Evolutionary conservation across 2,797 vertebrate species (phyloP), one percentile per base, ranked within the genome.

Genomic region (Delichon dasypus): DNA sequence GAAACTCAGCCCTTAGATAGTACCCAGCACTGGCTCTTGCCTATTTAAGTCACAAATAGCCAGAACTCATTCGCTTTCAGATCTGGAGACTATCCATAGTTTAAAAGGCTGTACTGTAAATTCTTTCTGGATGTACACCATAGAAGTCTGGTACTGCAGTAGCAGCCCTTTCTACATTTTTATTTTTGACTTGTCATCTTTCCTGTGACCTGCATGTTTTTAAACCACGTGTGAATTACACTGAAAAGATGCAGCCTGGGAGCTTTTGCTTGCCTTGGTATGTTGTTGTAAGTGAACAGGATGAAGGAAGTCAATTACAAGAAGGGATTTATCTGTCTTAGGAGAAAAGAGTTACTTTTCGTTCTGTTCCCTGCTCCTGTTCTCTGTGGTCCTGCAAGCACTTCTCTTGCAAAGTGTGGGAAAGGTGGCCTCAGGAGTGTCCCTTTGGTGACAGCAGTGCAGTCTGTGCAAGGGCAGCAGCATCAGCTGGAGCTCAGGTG

Each of bases 351-450:
- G 0, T 48, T 85, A 2, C 6, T 5, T 87, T 79, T 78, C 20
- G 6, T 70, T 40, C 2, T 2, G 10, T 45, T 86, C n/a, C 25
- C 22, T 29, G 7, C 8, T 85, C 11, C 22, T 42, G 29, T 48
- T 64, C 29, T 40, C 47, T 57, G 1, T 2, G 7, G 29, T 55
- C 40, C 3, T 0, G 0, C 26, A 22, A 19, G 11, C 8, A 0
- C 36, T 58, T 30, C 14, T n/a, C 20, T 32, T 66, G 71, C 27
- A 27, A 64, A 18, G 26, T 3, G 65, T 7, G 7, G 40, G n/a
- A 42, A 64, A 34, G 42, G 10, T 9, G 34, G 36, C 9, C 20
- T n/a, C 68, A 9, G 64, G 34, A 54, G 40, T 7, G 34, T 36
- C 32, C 30, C 32, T 48, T 29, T 13, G 30, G 72, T 88, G 79